These are phyloP conservation scores for Aplochiton taeniatus DNA, from an alignment of 2,797 vertebrate species.

Conservation along the genomic window DNA sequence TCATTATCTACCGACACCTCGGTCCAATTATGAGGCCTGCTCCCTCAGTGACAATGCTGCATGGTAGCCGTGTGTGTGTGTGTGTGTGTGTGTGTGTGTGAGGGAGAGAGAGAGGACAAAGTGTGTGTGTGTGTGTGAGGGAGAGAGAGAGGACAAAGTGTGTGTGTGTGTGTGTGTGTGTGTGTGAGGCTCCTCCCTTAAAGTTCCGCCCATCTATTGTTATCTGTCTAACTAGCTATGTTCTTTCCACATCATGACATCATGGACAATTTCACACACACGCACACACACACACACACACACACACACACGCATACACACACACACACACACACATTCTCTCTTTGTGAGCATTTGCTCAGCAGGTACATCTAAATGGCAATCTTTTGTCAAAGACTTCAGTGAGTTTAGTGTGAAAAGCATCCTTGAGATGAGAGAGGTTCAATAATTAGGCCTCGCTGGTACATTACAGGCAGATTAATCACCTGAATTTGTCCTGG, in stretches of 20 bases:
- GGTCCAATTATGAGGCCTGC: slow-evolving; percentile 78
- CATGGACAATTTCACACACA: slow-evolving; percentile 48
- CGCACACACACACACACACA: neutral
- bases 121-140: slow-evolving; percentile 29
- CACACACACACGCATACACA: neutral
- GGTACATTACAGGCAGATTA: slow-evolving; percentile 29
- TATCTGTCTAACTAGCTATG: slow-evolving; percentile 61
- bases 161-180: slow-evolving; percentile 5
- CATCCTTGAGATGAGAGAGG: slow-evolving; percentile 12
- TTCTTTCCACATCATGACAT: slow-evolving; percentile 50
- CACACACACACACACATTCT: neutral
- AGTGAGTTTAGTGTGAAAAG: slow-evolving; percentile 22
- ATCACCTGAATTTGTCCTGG: slow-evolving; percentile 36
- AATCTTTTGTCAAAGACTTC: slow-evolving; percentile 14
- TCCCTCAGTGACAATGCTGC: slow-evolving; percentile 72
- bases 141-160: neutral
- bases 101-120: neutral
- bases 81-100: slow-evolving; percentile 33
- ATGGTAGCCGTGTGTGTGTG: slow-evolving; percentile 26
- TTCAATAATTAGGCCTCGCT: slow-evolving; percentile 41
- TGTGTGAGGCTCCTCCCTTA: slow-evolving; percentile 24
- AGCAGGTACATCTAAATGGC: slow-evolving; percentile 11
- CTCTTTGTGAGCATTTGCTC: slow-evolving; percentile 42
- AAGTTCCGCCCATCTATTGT: slow-evolving; percentile 51
- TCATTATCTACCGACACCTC: slow-evolving; percentile 84